A percentile compares a stretch with the other conserved stretches of the same genome.
Conservation (phyloP, 2,888 invertebrate species). For the Tholera decimalis region DNA sequence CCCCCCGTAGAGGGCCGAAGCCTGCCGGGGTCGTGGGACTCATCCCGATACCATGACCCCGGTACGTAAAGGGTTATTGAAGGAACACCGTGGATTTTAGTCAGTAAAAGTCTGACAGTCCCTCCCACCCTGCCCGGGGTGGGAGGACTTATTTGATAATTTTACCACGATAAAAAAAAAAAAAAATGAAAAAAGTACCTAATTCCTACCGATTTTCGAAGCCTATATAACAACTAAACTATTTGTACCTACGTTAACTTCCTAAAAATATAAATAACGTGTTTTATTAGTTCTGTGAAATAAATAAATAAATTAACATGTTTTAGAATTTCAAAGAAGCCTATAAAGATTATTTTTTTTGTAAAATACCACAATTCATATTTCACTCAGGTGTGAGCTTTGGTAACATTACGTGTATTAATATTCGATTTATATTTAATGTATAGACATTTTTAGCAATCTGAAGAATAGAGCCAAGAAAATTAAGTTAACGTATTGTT, state of each 20-base stretch:
- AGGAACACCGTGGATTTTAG: too few relatives aligned
- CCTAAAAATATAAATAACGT: constrained; percentile 1
- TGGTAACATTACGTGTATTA: neutral
- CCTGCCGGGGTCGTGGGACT: too few relatives aligned
- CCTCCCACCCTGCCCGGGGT: too few relatives aligned
- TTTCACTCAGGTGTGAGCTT: constrained; percentile 2
- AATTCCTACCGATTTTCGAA: neutral
- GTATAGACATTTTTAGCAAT: neutral
- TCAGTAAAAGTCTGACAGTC: too few relatives aligned
- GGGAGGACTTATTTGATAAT: too few relatives aligned
- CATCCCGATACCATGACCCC: too few relatives aligned
- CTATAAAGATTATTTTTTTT: neutral
- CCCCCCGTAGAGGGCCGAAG: too few relatives aligned
- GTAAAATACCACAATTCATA: constrained; percentile 1
- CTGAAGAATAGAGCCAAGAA: neutral
- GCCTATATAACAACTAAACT: neutral
- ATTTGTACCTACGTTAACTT: neutral
- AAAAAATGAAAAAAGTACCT: too few relatives aligned
- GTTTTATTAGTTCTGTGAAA: neutral
- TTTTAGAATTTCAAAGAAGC: neutral
- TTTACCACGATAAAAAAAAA: too few relatives aligned
- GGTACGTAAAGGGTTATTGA: too few relatives aligned
- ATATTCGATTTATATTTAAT: neutral
- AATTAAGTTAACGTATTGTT: too few relatives aligned
- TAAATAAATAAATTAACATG: constrained; percentile 10